Base-by-base conservation (phyloP, 2,113 vertebrate genomes). In the Anser cygnoides region DNA sequence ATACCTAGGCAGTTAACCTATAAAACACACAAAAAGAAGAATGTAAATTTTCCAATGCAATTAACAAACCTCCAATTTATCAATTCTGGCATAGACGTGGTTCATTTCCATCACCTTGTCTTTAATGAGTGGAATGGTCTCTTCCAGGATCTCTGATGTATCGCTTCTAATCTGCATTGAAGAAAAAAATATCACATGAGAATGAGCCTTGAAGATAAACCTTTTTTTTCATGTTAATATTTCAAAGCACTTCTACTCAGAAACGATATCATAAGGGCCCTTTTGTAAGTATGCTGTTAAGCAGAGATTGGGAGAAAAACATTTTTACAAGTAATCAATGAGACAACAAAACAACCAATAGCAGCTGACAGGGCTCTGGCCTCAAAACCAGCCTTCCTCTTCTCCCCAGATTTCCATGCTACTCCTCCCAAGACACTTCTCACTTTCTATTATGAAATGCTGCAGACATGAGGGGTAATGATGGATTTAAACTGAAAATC, bases 41-140 rank as follows among this genome's bases (percentile, higher is more conserved):
- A 77, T 33, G 25, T 44, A 82, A 44, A 46, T 44, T 83, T 78
- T 76, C 22, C 82, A 80, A 82, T 46, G 21, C 41, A 87, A 76
- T 43, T 22, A 50, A 95, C 94, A 37, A 74, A 98, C 97, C 97
- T 98, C 97, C 23, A 95, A 87, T 86, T 88, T 96, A 88, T 97
- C 96, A 57, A 87, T 92, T 79, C 74, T 95, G 58, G 94, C 18
- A 9, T 87, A 98, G 91, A 98, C 31, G 44, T 68, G 81, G 66
- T 80, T 96, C 92, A 96, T 93, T 87, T 98, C 96, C 23, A 65
- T 86, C 80, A 92, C 87, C 52, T 96, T 94, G 74, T 86, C 86
- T 82, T 96, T 95, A 54, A 97, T 59, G 12, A 97, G 77, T 0
- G 68, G 97, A 78, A 97, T 85, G 58, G 90, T 91, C 54, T 98